These are phyloP conservation scores for Gobio gobio DNA, from an alignment of 2,113 vertebrate species.

Conservation along the genomic window DNA sequence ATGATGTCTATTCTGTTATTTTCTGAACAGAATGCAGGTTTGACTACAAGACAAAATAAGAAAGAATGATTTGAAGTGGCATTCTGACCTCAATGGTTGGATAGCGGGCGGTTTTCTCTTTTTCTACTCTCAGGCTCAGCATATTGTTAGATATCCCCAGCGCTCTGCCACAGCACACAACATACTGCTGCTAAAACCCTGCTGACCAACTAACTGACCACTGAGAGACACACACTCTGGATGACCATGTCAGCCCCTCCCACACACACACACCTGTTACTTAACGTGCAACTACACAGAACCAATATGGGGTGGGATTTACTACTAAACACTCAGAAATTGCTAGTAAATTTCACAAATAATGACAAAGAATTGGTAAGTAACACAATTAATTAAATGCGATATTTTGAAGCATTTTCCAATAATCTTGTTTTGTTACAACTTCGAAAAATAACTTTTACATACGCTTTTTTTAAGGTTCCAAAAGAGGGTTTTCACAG, in stretches of 20 bases:
- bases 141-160: constrained; percentile 42
- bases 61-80: constrained; percentile 3
- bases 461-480: too few relatives aligned
- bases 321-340: not conserved
- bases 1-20: not conserved
- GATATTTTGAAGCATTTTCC: too few relatives aligned
- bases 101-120: constrained; percentile 30
- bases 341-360: not conserved
- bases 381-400: not conserved
- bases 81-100: constrained; percentile 48
- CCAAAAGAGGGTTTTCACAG: too few relatives aligned
- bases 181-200: constrained; percentile 35
- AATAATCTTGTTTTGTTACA: not conserved
- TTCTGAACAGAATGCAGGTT: not conserved
- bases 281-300: not conserved
- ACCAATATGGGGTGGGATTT: not conserved
- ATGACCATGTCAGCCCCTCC: not conserved
- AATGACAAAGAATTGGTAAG: not conserved
- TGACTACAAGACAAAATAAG: not conserved
- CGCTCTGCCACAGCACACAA: constrained; percentile 21
- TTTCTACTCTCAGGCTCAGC: constrained; percentile 49
- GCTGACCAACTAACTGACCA: constrained; percentile 50
- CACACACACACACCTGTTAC: constrained; percentile 12
- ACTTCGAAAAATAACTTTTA: not conserved
- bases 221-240: not conserved